Base-by-base conservation (phyloP, 53 echinoderm and acorn worm genomes). In the Temnopleurus reevesii region DNA sequence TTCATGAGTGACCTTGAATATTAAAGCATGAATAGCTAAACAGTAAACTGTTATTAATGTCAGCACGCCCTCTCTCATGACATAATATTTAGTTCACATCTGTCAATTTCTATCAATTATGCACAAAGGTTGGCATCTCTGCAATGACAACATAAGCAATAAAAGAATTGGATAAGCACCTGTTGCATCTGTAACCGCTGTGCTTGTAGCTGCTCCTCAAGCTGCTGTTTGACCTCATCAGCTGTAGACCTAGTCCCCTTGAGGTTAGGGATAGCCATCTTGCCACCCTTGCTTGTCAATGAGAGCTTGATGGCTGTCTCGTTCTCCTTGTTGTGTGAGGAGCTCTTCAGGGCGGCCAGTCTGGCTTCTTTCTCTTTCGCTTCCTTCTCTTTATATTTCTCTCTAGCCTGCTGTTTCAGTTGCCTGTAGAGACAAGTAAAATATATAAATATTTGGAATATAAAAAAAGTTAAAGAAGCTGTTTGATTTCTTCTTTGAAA, bases 121-220 rank as follows among this genome's bases (percentile, higher is more conserved):
- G n/a, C n/a, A n/a, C n/a, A n/a, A n/a, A n/a, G n/a, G n/a, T n/a
- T n/a, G n/a, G n/a, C n/a, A n/a, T n/a, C n/a, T n/a, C n/a, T n/a
- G n/a, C n/a, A n/a, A n/a, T n/a, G n/a, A n/a, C n/a, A n/a, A n/a
- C n/a, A n/a, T n/a, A n/a, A n/a, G n/a, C n/a, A n/a, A n/a, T n/a
- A n/a, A n/a, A n/a, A n/a, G n/a, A n/a, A n/a, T n/a, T n/a, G n/a
- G n/a, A n/a, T n/a, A n/a, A n/a, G n/a, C n/a, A 95, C 95, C 93
- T 95, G 95, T 59, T 93, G 93, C 79, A 90, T 92, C 29, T 90
- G 81, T n/a, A 59, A 44, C 77, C 93, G 81, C 76, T 93, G 93
- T 29, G 83, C 24, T 35, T 79, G 89, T 43, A 95, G 89, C 89
- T 95, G 95, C 12, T 93, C 92, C 36, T 95, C 95, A 21, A 95